These are phyloP conservation scores for Lates japonicus DNA, from an alignment of 2,797 vertebrate genomes.

Conservation along the genomic window DNA sequence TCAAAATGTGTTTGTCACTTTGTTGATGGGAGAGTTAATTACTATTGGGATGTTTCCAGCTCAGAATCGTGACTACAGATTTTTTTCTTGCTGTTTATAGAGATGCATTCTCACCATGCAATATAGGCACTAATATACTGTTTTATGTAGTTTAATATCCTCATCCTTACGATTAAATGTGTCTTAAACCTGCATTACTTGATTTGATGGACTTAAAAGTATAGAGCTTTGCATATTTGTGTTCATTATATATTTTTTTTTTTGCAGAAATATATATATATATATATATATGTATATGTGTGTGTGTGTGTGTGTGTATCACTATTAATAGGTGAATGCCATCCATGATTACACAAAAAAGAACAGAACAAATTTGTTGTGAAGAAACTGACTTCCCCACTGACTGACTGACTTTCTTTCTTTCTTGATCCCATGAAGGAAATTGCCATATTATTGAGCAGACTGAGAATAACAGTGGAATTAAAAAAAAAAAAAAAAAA, in stretches of 20 bases:
- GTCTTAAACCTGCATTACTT: background rate
- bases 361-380: background rate
- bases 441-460: too few relatives aligned
- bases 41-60: slow-evolving; percentile 22
- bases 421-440: too few relatives aligned
- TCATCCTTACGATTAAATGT: background rate
- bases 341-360: too few relatives aligned
- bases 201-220: background rate
- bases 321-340: too few relatives aligned
- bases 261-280: too few relatives aligned
- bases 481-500: too few relatives aligned
- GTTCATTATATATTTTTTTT: too few relatives aligned
- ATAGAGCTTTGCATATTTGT: background rate
- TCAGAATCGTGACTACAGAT: background rate
- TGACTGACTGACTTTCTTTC: too few relatives aligned
- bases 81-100: background rate
- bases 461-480: too few relatives aligned
- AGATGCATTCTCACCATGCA: background rate
- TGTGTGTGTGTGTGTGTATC: too few relatives aligned
- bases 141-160: background rate
- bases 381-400: too few relatives aligned
- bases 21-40: slow-evolving; percentile 34
- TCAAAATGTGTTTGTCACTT: slow-evolving; percentile 39
- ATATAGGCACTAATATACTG: background rate
- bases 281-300: too few relatives aligned